Evolutionary conservation across 2,113 vertebrate genomes (phyloP).

Genomic region (Poeciliopsis prolifica): DNA sequence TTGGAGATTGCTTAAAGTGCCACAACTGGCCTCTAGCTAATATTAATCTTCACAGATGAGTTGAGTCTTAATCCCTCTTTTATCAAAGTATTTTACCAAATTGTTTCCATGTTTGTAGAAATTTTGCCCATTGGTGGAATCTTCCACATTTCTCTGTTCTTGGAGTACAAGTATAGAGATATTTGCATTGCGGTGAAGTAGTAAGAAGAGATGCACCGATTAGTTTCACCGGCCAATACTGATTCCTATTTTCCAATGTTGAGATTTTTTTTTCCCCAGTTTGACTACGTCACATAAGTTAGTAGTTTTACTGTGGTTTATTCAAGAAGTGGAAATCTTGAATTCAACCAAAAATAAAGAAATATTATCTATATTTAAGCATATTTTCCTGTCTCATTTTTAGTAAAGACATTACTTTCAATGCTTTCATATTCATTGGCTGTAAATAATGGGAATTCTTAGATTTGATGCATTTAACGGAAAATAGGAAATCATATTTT

Average conservation of each 20-base stretch:
- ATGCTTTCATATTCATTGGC: neutral
- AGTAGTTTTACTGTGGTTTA: neutral
- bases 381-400: too few species aligned
- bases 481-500: neutral
- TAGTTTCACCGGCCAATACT: neutral
- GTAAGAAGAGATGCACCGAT: neutral
- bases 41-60: constrained; percentile 22
- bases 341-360: neutral
- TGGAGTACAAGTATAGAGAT: constrained; percentile 27
- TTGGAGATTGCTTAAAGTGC: constrained; percentile 29
- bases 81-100: constrained; percentile 36
- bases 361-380: neutral
- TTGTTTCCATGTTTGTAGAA: neutral
- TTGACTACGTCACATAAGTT: neutral
- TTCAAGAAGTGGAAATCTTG: neutral
- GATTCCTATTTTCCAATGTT: neutral
- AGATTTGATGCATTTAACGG: neutral
- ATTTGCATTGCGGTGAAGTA: neutral
- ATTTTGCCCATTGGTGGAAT: constrained; percentile 30
- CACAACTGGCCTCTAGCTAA: constrained; percentile 25
- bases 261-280: neutral
- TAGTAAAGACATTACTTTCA: neutral
- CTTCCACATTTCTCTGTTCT: constrained; percentile 15
- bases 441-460: neutral
- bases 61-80: constrained; percentile 28